Evolutionary conservation across 2,888 invertebrate species (phyloP).

Genomic region (Linhomoeus sp.): DNA sequence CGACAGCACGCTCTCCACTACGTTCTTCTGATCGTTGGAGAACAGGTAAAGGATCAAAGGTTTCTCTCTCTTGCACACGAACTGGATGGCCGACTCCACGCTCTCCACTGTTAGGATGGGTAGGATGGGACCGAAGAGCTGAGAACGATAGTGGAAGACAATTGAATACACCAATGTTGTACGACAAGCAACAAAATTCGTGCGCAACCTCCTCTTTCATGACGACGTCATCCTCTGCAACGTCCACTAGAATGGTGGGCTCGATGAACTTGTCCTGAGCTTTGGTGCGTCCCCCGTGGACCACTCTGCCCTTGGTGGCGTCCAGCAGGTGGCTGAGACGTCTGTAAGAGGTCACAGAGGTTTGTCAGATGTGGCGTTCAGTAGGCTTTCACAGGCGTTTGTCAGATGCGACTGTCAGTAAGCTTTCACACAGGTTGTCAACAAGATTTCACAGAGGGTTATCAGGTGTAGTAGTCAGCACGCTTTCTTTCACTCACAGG

Average conservation of each 20-base stretch:
- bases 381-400: background rate
- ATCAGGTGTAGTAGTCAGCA: too few relatives aligned
- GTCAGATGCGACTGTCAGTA: background rate
- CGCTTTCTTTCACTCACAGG: too few relatives aligned
- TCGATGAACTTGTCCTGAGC: constrained; percentile 56
- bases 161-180: too few relatives aligned
- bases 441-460: background rate
- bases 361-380: too few relatives aligned
- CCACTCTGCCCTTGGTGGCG: constrained; percentile 43
- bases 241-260: constrained; percentile 55
- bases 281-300: constrained; percentile 49
- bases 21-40: constrained; percentile 40
- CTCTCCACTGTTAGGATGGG: constrained; percentile 64
- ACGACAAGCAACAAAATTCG: too few relatives aligned
- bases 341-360: background rate
- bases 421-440: too few relatives aligned
- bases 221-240: constrained; percentile 44
- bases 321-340: constrained; percentile 45
- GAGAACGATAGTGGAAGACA: too few relatives aligned
- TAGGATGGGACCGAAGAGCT: constrained; percentile 82
- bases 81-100: constrained; percentile 72
- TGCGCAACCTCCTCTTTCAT: constrained; percentile 52
- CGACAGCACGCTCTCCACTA: constrained; percentile 43
- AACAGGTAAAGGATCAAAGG: constrained; percentile 75
- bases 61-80: constrained; percentile 51